A percentile compares a stretch with the other conserved stretches of the same genome.
Conservation (phyloP, 2,888 invertebrate species). For the Aelia acuminata region DNA sequence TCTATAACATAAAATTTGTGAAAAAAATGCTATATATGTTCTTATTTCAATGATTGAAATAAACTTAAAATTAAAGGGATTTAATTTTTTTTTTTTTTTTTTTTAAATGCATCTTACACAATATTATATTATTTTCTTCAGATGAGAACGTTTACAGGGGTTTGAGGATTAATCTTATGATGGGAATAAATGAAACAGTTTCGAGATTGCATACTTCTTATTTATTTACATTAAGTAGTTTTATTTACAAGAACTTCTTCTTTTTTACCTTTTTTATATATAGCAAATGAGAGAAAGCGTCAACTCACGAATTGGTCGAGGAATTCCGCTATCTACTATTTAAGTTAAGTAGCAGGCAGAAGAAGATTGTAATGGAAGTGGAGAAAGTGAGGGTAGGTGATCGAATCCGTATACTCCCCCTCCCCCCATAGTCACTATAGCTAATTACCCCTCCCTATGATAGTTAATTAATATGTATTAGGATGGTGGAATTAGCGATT, state of each 20-base stretch:
- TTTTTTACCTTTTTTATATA: background rate
- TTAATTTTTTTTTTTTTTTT: no score
- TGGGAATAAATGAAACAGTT: background rate
- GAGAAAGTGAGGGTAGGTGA: background rate
- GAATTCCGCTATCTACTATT: background rate
- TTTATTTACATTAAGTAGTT: slow-evolving; percentile 12
- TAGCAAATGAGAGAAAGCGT: background rate
- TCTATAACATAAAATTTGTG: no score
- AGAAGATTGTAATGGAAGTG: slow-evolving; percentile 22
- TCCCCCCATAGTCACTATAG: no score
- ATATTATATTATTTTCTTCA: background rate
- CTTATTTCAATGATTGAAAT: no score
- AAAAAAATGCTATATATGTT: no score
- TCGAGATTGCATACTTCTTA: background rate
- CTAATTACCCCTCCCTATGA: background rate
- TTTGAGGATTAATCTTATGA: background rate
- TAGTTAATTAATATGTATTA: slow-evolving; percentile 47
- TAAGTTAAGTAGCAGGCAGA: background rate
- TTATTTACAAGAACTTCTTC: background rate
- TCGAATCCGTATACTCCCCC: slow-evolving; percentile 16
- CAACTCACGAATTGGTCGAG: background rate
- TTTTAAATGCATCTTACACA: no score
- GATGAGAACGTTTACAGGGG: background rate
- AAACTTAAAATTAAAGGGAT: no score
- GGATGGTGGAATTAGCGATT: slow-evolving; percentile 27